Conservation (phyloP, 2,888 invertebrate genomes). For the Drosophila melanosoma region DNA sequence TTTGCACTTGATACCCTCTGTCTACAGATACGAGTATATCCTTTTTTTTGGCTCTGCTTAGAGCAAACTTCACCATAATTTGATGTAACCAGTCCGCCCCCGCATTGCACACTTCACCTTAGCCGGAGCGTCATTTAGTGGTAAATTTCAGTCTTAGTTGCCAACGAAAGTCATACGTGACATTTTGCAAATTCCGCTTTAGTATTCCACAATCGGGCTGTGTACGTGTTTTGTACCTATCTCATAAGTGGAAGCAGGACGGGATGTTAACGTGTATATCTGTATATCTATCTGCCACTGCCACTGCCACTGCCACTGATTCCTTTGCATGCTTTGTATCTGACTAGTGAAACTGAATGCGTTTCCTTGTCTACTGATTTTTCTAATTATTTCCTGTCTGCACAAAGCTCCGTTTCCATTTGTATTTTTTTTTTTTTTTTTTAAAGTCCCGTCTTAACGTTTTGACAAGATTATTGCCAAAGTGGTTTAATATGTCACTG, state of each 20-base stretch:
- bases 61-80: constrained; percentile 44
- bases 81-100: constrained; percentile 31
- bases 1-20: constrained; percentile 21
- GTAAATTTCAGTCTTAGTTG: constrained; percentile 73
- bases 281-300: constrained; percentile 41
- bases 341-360: constrained; percentile 1
- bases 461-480: constrained; percentile 14
- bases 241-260: not conserved
- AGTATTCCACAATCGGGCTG: constrained; percentile 52
- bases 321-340: not conserved
- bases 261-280: constrained; percentile 4
- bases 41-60: constrained; percentile 14
- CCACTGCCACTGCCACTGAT: not conserved
- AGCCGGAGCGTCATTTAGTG: constrained; percentile 62
- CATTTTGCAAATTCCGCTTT: constrained; percentile 73
- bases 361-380: constrained; percentile 26
- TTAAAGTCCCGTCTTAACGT: not conserved
- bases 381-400: constrained; percentile 48
- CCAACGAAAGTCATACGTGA: constrained; percentile 75
- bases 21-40: not conserved
- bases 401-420: constrained; percentile 5
- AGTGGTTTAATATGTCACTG: constrained; percentile 7
- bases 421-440: constrained; percentile 1
- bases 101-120: constrained; percentile 37
- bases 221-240: constrained; percentile 11